Conservation (phyloP, 2,113 vertebrate genomes). For the Phylloscopus trochiloides region DNA sequence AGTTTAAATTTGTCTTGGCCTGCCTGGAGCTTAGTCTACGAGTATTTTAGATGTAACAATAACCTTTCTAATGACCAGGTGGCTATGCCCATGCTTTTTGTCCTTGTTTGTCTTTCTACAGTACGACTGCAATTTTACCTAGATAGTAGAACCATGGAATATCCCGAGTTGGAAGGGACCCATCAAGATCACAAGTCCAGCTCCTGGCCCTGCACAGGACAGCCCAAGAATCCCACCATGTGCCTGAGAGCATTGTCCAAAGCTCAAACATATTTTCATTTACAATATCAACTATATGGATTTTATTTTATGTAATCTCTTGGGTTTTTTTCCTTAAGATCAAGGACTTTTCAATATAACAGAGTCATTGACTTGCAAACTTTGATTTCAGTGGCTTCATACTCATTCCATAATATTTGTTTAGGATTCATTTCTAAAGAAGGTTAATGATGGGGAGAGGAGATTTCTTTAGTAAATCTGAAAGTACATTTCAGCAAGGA, state of each 20-base stretch:
- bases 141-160: background rate
- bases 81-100: background rate
- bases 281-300: background rate
- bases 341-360: background rate
- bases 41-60: background rate
- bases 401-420: background rate
- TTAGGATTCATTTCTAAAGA: background rate
- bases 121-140: background rate
- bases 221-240: background rate
- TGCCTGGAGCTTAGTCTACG: background rate
- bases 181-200: background rate
- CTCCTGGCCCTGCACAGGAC: background rate
- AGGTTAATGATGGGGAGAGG: background rate
- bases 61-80: background rate
- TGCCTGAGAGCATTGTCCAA: background rate
- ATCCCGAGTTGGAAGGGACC: background rate
- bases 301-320: background rate
- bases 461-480: background rate
- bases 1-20: background rate
- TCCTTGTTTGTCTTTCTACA: background rate
- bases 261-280: background rate
- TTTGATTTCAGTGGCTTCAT: slow-evolving; percentile 2
- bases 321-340: background rate
- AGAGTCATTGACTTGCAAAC: background rate
- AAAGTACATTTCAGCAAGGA: background rate